These are phyloP conservation scores for Apantesis nais DNA, from an alignment of 2,888 invertebrate species.

Conservation along the genomic window DNA sequence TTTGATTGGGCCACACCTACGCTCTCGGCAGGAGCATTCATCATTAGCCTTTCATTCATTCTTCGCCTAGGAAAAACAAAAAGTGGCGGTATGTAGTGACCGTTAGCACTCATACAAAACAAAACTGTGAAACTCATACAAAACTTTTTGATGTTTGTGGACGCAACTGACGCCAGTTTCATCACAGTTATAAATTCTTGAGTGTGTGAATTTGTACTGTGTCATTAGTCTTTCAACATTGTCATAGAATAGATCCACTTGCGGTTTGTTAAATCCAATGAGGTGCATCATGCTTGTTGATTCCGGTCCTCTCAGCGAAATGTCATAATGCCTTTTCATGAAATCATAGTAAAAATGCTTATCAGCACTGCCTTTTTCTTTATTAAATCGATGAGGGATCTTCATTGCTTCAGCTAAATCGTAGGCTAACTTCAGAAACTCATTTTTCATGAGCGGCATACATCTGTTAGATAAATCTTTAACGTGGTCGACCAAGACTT, in stretches of 20 bases:
- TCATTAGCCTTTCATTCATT: neutral
- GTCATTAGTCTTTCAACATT: slow-evolving; percentile 30
- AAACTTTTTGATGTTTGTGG: slow-evolving; percentile 40
- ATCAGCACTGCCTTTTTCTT: slow-evolving; percentile 18
- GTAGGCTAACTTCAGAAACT: slow-evolving; percentile 23
- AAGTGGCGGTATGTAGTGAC: neutral
- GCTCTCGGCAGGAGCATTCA: neutral
- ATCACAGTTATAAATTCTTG: slow-evolving; percentile 45
- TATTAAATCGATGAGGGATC: slow-evolving; percentile 30
- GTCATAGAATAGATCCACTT: slow-evolving; percentile 37
- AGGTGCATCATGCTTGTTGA: slow-evolving; percentile 38
- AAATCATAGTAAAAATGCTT: slow-evolving; percentile 30
- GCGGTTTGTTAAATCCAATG: slow-evolving; percentile 38
- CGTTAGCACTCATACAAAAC: neutral
- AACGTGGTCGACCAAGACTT: slow-evolving; percentile 26
- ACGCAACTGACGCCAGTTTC: slow-evolving; percentile 42
- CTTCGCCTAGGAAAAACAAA: neutral
- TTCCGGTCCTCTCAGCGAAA: slow-evolving; percentile 32
- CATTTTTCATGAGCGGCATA: slow-evolving; percentile 28
- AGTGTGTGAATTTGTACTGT: slow-evolving; percentile 36
- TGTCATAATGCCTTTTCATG: slow-evolving; percentile 29
- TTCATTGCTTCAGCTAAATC: slow-evolving; percentile 11
- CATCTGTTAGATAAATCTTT: slow-evolving; percentile 32
- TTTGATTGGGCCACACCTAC: too few species aligned
- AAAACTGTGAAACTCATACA: slow-evolving; percentile 26